These are phyloP conservation scores for Thrips palmi DNA, from an alignment of 1,140 invertebrate species.

Conservation along the genomic window DNA sequence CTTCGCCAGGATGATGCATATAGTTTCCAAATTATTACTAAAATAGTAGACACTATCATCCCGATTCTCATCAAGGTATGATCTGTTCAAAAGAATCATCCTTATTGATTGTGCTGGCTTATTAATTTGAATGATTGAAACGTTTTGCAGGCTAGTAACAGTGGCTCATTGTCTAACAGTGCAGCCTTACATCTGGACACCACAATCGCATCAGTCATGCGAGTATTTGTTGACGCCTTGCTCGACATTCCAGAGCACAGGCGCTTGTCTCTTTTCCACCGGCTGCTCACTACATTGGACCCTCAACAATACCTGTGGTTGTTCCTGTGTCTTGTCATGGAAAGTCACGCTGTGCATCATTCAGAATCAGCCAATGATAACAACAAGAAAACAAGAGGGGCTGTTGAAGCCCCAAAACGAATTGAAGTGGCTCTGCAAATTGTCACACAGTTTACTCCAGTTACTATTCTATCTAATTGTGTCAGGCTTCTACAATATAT, in stretches of 20 bases:
- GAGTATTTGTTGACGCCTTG: constrained; percentile 76
- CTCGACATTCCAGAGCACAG: constrained; percentile 81
- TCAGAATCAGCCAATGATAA: constrained; percentile 5
- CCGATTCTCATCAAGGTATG: constrained; percentile 49
- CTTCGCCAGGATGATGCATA: constrained; percentile 82
- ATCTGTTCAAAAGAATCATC: too few species aligned
- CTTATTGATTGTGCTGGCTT: background rate
- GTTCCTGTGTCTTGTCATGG: constrained; percentile 49
- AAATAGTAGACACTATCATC: constrained; percentile 77
- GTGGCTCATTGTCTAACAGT: too few species aligned
- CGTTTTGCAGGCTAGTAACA: too few species aligned
- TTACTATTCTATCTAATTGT: constrained; percentile 40
- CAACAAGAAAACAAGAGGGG: background rate
- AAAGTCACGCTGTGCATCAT: constrained; percentile 36
- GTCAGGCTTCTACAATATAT: constrained; percentile 45
- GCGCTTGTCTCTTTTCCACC: constrained; percentile 55
- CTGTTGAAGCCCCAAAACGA: constrained; percentile 25
- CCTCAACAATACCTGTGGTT: constrained; percentile 54
- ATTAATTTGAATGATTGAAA: constrained; percentile 2
- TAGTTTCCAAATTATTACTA: constrained; percentile 80
- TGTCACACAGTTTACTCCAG: constrained; percentile 39
- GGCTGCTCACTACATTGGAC: constrained; percentile 53
- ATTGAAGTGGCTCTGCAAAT: constrained; percentile 52
- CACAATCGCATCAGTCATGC: constrained; percentile 49
- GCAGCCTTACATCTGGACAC: too few species aligned